A percentile compares a stretch with the other conserved stretches of the same genome.
These are phyloP conservation scores for Dromaius novaehollandiae DNA, from an alignment of 2,113 vertebrate genomes.

Conservation along the genomic window DNA sequence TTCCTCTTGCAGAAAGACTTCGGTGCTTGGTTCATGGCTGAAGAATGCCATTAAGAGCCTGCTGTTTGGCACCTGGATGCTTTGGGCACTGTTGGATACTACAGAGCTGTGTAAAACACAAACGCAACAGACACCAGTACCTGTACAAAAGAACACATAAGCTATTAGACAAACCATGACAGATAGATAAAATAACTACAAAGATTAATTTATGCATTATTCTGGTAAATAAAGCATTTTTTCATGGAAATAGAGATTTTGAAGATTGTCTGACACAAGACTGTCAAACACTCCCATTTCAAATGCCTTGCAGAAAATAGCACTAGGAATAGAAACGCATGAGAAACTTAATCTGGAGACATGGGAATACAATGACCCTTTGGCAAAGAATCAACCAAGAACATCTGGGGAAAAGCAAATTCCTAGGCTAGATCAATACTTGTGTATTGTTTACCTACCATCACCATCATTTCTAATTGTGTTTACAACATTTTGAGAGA, in stretches of 20 bases:
- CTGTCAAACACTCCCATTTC: neutral
- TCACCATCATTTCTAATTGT: neutral
- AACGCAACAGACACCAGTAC: no score
- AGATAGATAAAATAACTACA: neutral
- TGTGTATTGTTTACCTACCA: neutral
- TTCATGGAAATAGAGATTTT: neutral
- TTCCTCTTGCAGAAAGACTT: neutral
- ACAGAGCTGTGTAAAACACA: neutral
- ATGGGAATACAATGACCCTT: neutral
- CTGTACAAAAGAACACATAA: neutral
- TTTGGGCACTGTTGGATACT: neutral
- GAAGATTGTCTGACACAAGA: neutral
- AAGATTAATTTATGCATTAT: slow-evolving; percentile 20
- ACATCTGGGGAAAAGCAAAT: neutral
- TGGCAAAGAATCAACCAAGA: neutral
- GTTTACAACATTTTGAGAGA: neutral
- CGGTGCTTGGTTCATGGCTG: neutral
- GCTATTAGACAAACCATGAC: neutral
- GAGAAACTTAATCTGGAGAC: neutral
- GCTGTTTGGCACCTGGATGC: neutral
- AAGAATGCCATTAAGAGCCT: neutral
- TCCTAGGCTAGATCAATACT: neutral
- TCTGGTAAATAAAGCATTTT: neutral
- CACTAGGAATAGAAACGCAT: neutral
- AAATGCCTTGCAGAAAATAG: neutral